A percentile compares a stretch with the other conserved stretches of the same genome.
Evolutionary conservation across 1,140 invertebrate genomes (phyloP).

Genomic region (Lepidurus couesii): DNA sequence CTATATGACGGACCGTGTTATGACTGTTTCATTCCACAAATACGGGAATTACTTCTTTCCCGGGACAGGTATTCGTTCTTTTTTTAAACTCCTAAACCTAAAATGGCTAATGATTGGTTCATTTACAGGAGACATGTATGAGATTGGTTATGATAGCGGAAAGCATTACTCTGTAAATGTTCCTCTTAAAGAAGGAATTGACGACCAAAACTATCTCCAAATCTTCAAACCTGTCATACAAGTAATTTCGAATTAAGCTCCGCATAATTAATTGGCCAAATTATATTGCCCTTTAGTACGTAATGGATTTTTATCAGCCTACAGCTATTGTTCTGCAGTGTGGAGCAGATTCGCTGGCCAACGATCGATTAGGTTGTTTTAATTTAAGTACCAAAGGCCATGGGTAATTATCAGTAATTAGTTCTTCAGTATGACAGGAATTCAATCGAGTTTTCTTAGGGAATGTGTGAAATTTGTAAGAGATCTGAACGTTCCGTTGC

Average conservation of each 20-base stretch:
- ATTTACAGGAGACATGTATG: conserved; percentile 84
- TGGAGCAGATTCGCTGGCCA: conserved; percentile 94
- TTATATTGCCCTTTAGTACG: conserved; percentile 50
- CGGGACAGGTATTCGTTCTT: conserved; percentile 61
- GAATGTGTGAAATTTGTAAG: conserved; percentile 97
- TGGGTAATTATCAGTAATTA: conserved; percentile 47
- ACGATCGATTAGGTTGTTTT: conserved; percentile 86
- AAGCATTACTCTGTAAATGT: conserved; percentile 96
- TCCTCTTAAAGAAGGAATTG: conserved; percentile 92
- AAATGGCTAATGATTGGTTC: background rate
- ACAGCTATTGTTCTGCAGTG: conserved; percentile 97
- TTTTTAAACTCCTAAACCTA: background rate
- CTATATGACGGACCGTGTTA: conserved; percentile 95
- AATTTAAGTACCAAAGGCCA: conserved; percentile 85
- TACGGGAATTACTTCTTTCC: conserved; percentile 99
- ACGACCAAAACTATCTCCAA: conserved; percentile 86
- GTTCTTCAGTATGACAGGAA: background rate
- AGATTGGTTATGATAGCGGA: conserved; percentile 86
- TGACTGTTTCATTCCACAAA: conserved; percentile 99
- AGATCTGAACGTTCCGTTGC: conserved; percentile 82
- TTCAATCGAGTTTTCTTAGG: conserved; percentile 41
- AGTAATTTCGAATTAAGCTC: conserved; percentile 35
- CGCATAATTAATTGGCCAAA: background rate
- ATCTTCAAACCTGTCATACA: conserved; percentile 91
- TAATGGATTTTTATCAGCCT: conserved; percentile 95